Evolutionary conservation across 2,113 vertebrate genomes (phyloP).

Genomic region (Hyperopisus bebe): DNA sequence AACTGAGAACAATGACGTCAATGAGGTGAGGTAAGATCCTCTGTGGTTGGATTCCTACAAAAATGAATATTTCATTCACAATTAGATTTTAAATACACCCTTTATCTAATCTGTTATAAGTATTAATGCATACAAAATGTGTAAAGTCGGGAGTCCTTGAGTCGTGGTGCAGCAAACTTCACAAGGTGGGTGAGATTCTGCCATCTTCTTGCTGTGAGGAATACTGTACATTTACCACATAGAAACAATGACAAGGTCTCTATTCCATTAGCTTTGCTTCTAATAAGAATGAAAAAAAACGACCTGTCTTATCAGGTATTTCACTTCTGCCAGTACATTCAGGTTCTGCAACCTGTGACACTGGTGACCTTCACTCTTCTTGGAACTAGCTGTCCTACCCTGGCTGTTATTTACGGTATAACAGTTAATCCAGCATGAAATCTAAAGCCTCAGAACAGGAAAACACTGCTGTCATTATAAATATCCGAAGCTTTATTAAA

Average conservation of each 20-base stretch:
- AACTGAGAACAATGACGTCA: neutral
- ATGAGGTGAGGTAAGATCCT: neutral
- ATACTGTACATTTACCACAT: neutral
- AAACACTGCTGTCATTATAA: neutral
- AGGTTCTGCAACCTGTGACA: neutral
- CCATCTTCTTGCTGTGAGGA: neutral
- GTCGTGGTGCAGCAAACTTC: neutral
- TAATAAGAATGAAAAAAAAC: neutral
- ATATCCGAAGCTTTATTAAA: neutral
- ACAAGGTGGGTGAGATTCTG: neutral
- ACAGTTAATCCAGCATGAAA: neutral
- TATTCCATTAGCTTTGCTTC: neutral
- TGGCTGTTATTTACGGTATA: neutral
- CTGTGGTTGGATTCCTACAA: neutral
- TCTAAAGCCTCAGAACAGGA: neutral
- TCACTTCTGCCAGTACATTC: neutral
- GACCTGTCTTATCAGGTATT: neutral
- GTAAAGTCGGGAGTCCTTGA: neutral
- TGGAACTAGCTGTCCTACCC: neutral
- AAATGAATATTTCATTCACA: neutral
- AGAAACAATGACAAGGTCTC: neutral
- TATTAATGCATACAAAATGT: conserved; percentile 10
- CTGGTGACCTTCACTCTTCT: neutral
- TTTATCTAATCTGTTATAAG: neutral
- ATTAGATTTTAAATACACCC: neutral